Base-by-base conservation (phyloP, 2,888 invertebrate species). In the Drosophila greeni region DNA sequence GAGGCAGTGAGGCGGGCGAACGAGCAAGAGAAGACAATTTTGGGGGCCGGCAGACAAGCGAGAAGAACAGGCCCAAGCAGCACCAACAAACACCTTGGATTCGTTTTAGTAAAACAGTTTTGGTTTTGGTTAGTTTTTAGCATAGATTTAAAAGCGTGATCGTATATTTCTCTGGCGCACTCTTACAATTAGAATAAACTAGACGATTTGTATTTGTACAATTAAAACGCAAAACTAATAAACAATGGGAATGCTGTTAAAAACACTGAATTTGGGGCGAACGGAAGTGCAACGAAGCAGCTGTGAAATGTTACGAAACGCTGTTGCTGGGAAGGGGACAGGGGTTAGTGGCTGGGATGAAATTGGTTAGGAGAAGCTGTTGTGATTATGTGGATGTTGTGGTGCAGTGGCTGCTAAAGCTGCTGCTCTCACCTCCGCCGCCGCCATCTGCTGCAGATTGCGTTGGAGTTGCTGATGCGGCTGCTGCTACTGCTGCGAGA, bases 61-160 rank as follows among this genome's bases (percentile, higher is more conserved):
- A 51, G 54, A 24, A 40, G 48, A 65, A 51, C 65, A 40, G 48
- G 42, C 62, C 62, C 62, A 76, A 33, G 51, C 62, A 51, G 64
- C 62, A 56, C 59, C 57, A 65, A 74, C 56, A 58, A 65, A 69
- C 56, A 58, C 51, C 73, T 42, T 39, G 43, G 43, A 40, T 40
- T 40, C 49, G 51, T 34, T 76, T 78, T 76, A 80, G 79, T 80
- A 80, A 80, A 80, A 80, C 78, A 78, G 83, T 77, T 82, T 82
- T 82, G 69, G 43, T 40, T 70, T 64, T 52, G 42, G 56, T 70
- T 70, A 64, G 53, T 58, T 64, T 70, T 77, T 68, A 79, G 77
- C 76, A 73, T 77, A 70, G 61, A 55, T 66, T 70, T 70, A 62
- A 69, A 68, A 69, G 56, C 68, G 62, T 70, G 43, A 54, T 70